These are phyloP conservation scores for Hipparchia semele DNA, from an alignment of 2,888 invertebrate genomes.

Conservation along the genomic window DNA sequence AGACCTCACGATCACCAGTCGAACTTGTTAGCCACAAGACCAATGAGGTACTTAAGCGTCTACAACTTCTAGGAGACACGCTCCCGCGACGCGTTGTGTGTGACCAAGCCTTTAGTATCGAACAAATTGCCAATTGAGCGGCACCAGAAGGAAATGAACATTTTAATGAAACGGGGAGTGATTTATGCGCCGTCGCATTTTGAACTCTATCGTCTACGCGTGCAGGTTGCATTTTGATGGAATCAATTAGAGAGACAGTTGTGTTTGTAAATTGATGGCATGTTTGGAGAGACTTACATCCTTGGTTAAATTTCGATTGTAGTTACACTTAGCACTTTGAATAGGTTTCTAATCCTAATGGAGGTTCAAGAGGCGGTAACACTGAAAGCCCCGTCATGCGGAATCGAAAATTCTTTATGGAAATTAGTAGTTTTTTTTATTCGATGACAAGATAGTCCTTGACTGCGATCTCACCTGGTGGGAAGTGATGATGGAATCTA, in stretches of 20 bases:
- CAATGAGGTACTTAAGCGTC: no score
- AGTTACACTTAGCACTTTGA: not conserved
- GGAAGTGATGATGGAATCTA: no score
- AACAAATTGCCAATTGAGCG: conserved; percentile 38
- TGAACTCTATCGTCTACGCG: not conserved
- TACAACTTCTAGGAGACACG: not conserved
- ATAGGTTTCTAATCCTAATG: no score
- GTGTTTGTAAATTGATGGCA: conserved; percentile 18
- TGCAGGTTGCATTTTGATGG: not conserved
- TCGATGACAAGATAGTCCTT: no score
- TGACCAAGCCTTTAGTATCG: conserved; percentile 20
- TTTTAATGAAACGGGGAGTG: conserved; percentile 36
- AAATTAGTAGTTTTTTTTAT: no score
- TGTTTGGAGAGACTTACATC: conserved; percentile 16
- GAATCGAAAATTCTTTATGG: no score
- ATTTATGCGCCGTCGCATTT: not conserved
- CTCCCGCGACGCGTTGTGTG: not conserved
- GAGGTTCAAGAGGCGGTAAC: no score
- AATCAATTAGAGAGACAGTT: not conserved
- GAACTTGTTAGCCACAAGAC: no score
- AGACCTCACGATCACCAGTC: no score
- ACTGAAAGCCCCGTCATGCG: no score
- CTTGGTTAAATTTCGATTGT: conserved; percentile 8
- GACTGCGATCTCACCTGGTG: no score
- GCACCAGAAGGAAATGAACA: conserved; percentile 34